These are phyloP conservation scores for Dallia pectoralis DNA, from an alignment of 2,797 vertebrate species.

Conservation along the genomic window DNA sequence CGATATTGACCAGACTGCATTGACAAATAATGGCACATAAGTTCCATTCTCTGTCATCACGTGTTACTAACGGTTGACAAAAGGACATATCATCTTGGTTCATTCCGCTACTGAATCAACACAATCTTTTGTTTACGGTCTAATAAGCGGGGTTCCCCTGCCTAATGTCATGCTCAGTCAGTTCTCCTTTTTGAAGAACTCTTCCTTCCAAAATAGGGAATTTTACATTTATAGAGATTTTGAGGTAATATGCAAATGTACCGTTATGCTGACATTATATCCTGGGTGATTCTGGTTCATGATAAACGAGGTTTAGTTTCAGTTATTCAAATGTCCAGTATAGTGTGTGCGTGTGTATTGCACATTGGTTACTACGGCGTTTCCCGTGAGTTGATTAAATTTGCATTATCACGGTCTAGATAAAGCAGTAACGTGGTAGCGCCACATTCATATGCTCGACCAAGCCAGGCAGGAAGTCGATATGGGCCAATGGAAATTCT, in stretches of 20 bases:
- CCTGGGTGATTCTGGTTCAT: constrained; percentile 30
- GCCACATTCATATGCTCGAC: background rate
- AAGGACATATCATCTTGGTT: too few species aligned
- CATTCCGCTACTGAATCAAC: too few species aligned
- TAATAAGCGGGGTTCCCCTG: background rate
- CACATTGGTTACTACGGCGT: background rate
- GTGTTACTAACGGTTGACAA: too few species aligned
- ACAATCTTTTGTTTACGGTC: background rate
- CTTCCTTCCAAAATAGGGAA: background rate
- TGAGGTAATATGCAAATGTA: constrained; percentile 55
- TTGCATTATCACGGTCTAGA: constrained; percentile 1
- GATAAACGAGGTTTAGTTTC: constrained; percentile 41
- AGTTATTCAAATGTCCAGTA: constrained; percentile 61
- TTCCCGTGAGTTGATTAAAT: background rate
- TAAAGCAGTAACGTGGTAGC: background rate
- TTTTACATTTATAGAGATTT: background rate
- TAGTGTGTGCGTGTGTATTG: background rate
- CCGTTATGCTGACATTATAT: constrained; percentile 26
- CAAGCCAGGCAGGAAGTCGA: background rate
- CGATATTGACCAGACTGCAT: background rate
- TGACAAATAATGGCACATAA: background rate
- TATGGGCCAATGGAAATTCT: background rate
- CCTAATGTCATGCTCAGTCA: background rate
- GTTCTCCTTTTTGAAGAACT: background rate
- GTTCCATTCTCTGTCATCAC: background rate